Evolutionary conservation across 2,888 invertebrate species (phyloP), one percentile per base, ranked within the genome.

Genomic region (Eupithecia insigniata): DNA sequence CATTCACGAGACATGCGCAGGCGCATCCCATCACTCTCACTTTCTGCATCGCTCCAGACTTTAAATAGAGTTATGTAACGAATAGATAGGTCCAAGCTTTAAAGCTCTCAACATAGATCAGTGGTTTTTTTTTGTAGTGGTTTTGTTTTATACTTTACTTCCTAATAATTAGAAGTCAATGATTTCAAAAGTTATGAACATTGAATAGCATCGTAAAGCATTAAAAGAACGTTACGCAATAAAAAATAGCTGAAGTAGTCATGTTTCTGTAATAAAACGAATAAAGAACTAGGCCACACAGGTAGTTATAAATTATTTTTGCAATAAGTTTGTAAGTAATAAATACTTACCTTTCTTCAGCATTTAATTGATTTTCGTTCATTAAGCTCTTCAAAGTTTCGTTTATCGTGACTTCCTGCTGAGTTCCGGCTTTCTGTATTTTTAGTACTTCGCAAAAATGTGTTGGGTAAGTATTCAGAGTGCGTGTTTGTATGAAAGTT

Each of bases 1-100:
- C 86, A 86, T 86, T 89, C 85, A 87, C 83, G 83, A 83, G 82
- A 83, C 83, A 85, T 80, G 80, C 85, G 87, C 88, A 34, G 66
- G 85, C 87, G 88, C 92, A 89, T 89, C 87, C 84, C 83, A 83
- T 83, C 83, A 88, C 90, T 91, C 89, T 92, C 89, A 87, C 91
- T 92, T 89, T 90, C 87, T 79, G 82, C 78, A 78, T 72, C 73
- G 69, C 70, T 69, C 73, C 73, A 77, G 65, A 55, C 71, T 51
- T 66, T 32, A 34, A 36, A 74, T 77, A 81, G 85, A 84, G 58
- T 16, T 77, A 72, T 14, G 34, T 34, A 77, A 68, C 22, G 26
- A 16, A 7, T 39, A 62, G 62, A 62, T 26, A 55, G 55, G 10
- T n/a, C 10, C 22, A 51, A 51, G 51, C 46, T 46, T 46, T 22